Conservation (phyloP, 2,797 vertebrate genomes). For the Neosilurus hyrtlii region DNA sequence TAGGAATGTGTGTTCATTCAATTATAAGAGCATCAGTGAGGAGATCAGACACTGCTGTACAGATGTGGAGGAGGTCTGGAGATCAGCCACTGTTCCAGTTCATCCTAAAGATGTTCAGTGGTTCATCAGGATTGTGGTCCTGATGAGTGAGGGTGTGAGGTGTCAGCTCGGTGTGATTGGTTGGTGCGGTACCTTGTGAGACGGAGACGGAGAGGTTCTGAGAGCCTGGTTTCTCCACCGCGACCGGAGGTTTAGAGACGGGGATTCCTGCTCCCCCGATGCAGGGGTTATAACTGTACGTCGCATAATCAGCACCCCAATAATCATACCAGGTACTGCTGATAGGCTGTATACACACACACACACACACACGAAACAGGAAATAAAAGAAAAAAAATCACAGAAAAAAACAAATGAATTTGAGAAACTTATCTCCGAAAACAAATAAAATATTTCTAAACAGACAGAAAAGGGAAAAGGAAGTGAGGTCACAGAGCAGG, state of each 20-base stretch:
- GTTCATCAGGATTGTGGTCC: too few species aligned
- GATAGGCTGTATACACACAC: constrained; percentile 79
- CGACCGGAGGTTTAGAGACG: constrained; percentile 88
- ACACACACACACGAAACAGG: neutral
- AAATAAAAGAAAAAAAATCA: constrained; percentile 9
- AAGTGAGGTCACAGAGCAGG: neutral
- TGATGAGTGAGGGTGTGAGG: neutral
- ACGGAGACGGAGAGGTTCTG: constrained; percentile 93
- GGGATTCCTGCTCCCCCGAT: constrained; percentile 94
- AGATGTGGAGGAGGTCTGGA: too few species aligned
- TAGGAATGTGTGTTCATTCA: too few species aligned
- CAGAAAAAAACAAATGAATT: neutral
- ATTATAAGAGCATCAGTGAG: too few species aligned
- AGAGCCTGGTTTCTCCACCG: constrained; percentile 90
- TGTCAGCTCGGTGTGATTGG: too few species aligned
- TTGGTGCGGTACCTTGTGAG: constrained; percentile 82
- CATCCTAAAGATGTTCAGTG: too few species aligned
- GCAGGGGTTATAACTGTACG: constrained; percentile 96
- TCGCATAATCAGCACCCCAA: constrained; percentile 96
- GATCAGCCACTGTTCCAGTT: too few species aligned
- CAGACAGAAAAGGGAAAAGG: neutral
- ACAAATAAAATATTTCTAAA: neutral
- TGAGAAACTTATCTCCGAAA: neutral
- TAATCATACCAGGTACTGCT: constrained; percentile 99
- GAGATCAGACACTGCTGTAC: too few species aligned